Percentiles rank a stretch among this genome's conserved stretches.
Conservation (phyloP, 1,140 invertebrate species). For the Aphaenogaster floridana region DNA sequence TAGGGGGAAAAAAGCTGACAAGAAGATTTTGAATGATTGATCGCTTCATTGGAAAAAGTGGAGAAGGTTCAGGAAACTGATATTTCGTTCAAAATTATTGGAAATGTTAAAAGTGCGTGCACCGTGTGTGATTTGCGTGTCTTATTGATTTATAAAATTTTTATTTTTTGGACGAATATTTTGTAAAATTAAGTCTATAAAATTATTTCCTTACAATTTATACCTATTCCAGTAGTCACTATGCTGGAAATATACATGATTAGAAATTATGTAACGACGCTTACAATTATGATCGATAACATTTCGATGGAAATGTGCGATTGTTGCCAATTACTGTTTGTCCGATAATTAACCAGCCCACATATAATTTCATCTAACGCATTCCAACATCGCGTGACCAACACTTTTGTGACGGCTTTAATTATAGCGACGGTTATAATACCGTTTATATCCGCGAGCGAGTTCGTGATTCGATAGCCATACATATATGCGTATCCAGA, state of each 20-base stretch:
- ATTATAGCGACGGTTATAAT: slow-evolving; percentile 36
- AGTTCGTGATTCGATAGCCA: slow-evolving; percentile 18
- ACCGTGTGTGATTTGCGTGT: background rate
- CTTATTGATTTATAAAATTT: background rate
- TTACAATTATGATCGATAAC: slow-evolving; percentile 42
- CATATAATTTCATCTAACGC: slow-evolving; percentile 68
- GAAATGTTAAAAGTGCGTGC: background rate
- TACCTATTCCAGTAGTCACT: background rate
- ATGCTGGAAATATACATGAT: slow-evolving; percentile 25
- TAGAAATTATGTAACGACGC: slow-evolving; percentile 44
- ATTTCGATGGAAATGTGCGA: slow-evolving; percentile 45
- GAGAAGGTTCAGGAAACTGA: background rate
- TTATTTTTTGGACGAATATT: background rate
- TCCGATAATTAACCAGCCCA: slow-evolving; percentile 72
- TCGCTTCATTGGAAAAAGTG: background rate
- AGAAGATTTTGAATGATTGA: slow-evolving; percentile 37
- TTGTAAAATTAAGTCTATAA: background rate
- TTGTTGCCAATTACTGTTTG: slow-evolving; percentile 66
- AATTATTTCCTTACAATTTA: slow-evolving; percentile 4
- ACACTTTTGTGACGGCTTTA: slow-evolving; percentile 54
- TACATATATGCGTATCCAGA: background rate
- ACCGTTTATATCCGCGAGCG: background rate
- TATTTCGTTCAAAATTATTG: slow-evolving; percentile 2
- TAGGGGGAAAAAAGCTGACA: background rate
- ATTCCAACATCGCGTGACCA: slow-evolving; percentile 54